Percentiles rank a stretch among this genome's conserved stretches.
Conservation (phyloP, 2,888 invertebrate species). For the Cosmia trapezina region DNA sequence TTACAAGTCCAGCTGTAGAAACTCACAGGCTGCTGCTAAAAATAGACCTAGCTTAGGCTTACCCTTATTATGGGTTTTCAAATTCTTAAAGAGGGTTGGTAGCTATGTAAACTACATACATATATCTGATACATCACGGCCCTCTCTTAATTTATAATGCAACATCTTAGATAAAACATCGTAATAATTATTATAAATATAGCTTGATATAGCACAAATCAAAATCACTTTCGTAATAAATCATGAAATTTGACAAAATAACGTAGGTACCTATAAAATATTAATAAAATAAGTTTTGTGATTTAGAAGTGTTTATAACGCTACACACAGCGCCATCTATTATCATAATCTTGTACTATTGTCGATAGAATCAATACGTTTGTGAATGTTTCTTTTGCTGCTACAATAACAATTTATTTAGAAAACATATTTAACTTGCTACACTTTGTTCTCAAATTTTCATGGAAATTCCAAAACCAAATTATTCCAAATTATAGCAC, state of each 20-base stretch:
- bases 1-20: not conserved
- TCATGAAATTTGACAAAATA: not conserved
- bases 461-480: not conserved
- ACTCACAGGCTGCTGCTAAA: not conserved
- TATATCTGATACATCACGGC: not conserved
- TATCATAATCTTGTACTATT: not conserved
- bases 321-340: slow-evolving; percentile 44
- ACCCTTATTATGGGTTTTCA: too few species aligned
- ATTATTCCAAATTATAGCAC: too few species aligned
- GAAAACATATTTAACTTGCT: not conserved
- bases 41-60: not conserved
- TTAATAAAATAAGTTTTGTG: not conserved
- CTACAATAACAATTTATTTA: not conserved
- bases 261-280: too few species aligned
- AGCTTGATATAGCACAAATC: too few species aligned
- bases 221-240: not conserved
- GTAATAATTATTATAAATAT: not conserved
- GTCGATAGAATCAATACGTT: slow-evolving; percentile 1
- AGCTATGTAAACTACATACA: not conserved
- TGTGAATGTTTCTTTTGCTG: not conserved
- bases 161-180: not conserved
- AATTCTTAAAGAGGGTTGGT: too few species aligned
- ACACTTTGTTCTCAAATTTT: not conserved
- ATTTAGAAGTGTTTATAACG: not conserved
- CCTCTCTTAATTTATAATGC: not conserved